Conservation (phyloP, 2,888 invertebrate genomes). For the Mellilla xanthometata region DNA sequence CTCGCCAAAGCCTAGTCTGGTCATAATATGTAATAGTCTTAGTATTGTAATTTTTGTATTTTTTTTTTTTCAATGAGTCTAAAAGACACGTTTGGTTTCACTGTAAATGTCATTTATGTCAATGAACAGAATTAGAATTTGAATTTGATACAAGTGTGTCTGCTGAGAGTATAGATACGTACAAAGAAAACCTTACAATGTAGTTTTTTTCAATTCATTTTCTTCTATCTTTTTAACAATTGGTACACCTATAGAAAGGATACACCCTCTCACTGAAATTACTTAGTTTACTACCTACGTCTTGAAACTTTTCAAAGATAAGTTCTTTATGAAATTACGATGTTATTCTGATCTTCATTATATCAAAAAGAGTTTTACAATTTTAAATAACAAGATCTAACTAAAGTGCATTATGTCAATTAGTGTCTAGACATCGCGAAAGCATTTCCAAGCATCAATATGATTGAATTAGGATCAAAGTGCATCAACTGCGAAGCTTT, state of each 20-base stretch:
- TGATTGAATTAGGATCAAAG: conserved; percentile 20
- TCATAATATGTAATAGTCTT: too few species aligned
- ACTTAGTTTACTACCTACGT: neutral
- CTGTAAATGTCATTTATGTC: too few species aligned
- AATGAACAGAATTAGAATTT: too few species aligned
- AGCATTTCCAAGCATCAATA: conserved; percentile 23
- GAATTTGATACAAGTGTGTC: too few species aligned
- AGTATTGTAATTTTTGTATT: too few species aligned
- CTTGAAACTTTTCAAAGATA: neutral
- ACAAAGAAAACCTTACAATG: neutral
- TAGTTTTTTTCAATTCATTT: neutral
- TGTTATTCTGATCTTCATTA: conserved; percentile 1
- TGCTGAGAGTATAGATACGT: too few species aligned
- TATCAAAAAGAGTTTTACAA: conserved; percentile 10
- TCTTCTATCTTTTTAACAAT: neutral
- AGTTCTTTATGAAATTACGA: neutral
- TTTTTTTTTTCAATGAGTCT: too few species aligned
- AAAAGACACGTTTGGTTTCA: too few species aligned
- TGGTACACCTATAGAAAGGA: neutral
- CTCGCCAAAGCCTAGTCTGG: too few species aligned
- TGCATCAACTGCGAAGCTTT: conserved; percentile 5
- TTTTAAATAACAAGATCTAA: conserved; percentile 21
- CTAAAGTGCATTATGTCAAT: conserved; percentile 35
- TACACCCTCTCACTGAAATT: neutral
- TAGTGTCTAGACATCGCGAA: conserved; percentile 39